Evolutionary conservation across 2,888 invertebrate genomes (phyloP), one percentile per base, ranked within the genome.

Genomic region (Bruchidius siliquastri): DNA sequence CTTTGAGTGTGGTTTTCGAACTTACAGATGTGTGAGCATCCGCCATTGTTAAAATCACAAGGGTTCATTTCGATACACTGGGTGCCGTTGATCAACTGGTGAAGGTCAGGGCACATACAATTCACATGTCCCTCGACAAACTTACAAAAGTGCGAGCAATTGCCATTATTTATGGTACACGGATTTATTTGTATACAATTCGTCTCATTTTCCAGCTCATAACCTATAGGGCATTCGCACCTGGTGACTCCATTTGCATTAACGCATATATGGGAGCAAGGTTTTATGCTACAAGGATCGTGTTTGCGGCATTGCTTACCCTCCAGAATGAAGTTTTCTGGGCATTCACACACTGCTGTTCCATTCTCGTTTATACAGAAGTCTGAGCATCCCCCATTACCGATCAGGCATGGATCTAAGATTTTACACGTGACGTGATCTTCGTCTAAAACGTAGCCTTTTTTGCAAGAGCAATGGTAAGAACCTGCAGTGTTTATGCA

Each of bases 1-100:
- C 84, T 85, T 72, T 88, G 88, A 32, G 87, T 85, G 1, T 89
- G 89, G 21, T 87, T 83, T 2, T 87, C 84, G 72, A 87, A 88
- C 76, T 88, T 89, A 85, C 66, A 88, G 85, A 79, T 75, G 74
- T 92, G 91, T 8, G 89, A 88, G 81, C 92, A 92, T 67, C 90
- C 90, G 2, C 90, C 91, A 73, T 88, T 87, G 72, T 88, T 86
- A 0, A 79, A 78, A 8, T 83, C 82, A 79, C 92, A 93, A 30
- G 84, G 84, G 84, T 91, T 88, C 2, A 87, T 81, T 68, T 86
- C 84, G 2, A 86, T 75, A 74, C 84, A 84, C 10, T 72, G 75
- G 6, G 79, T 80, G 30, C 74, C 72, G 77, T 89, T 87, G 26
- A 86, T 84, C 75, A 86, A 79, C 74, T 82, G 82, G 74, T 86